These are phyloP conservation scores for Helostoma temminkii DNA, from an alignment of 2,797 vertebrate species.

Conservation along the genomic window DNA sequence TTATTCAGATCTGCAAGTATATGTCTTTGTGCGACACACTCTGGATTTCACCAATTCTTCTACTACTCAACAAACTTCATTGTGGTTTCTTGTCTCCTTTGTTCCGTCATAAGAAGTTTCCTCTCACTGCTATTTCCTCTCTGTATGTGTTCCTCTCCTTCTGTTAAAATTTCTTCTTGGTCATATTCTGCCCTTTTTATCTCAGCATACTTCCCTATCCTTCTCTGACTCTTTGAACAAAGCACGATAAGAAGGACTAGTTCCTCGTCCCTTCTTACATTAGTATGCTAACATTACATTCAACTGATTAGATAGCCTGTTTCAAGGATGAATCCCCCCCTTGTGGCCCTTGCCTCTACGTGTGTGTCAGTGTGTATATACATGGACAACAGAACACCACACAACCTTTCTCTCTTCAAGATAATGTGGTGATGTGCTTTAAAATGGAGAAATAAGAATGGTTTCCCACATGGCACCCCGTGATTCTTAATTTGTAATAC, in stretches of 20 bases:
- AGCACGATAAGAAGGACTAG: constrained; percentile 64
- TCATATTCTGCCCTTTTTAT: constrained; percentile 58
- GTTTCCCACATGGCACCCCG: constrained; percentile 28
- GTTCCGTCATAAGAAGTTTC: constrained; percentile 27
- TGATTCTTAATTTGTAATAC: constrained; percentile 48
- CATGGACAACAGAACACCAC: constrained; percentile 32
- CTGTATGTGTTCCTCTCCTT: constrained; percentile 18
- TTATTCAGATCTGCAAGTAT: background rate
- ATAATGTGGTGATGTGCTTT: constrained; percentile 69
- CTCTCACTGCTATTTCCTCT: constrained; percentile 18
- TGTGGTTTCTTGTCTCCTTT: constrained; percentile 19
- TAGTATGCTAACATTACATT: constrained; percentile 81
- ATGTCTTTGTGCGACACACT: constrained; percentile 10
- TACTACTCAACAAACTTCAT: background rate
- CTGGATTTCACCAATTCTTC: constrained; percentile 20
- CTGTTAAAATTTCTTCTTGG: constrained; percentile 58
- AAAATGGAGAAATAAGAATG: constrained; percentile 72
- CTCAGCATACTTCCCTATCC: constrained; percentile 37
- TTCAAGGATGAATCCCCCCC: constrained; percentile 81
- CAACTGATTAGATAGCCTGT: constrained; percentile 80
- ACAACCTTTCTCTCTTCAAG: constrained; percentile 45
- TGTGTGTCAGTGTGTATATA: constrained; percentile 22
- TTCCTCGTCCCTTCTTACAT: constrained; percentile 64
- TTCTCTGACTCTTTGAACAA: constrained; percentile 71
- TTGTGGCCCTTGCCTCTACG: constrained; percentile 51